A percentile compares a stretch with the other conserved stretches of the same genome.
These are phyloP conservation scores for Abrostola tripartita DNA, from an alignment of 2,888 invertebrate genomes.

Conservation along the genomic window DNA sequence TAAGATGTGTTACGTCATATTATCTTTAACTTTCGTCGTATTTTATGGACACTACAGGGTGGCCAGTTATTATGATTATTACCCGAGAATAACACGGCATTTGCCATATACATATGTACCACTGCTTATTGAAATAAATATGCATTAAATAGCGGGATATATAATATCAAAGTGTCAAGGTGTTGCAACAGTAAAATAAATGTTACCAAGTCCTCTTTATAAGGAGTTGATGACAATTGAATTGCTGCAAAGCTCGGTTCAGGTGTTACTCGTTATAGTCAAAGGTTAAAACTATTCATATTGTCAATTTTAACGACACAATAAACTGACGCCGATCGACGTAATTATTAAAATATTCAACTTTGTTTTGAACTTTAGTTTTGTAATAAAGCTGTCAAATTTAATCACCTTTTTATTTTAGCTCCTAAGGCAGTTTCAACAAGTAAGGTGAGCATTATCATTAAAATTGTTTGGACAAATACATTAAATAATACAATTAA, in stretches of 20 bases:
- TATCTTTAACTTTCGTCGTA: not conserved
- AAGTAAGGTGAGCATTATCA: too few relatives aligned
- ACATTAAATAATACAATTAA: not conserved
- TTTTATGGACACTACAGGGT: not conserved
- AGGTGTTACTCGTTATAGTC: slow-evolving; percentile 37
- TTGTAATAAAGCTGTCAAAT: slow-evolving; percentile 5
- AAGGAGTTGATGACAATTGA: slow-evolving; percentile 40
- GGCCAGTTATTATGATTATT: not conserved
- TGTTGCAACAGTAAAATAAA: slow-evolving; percentile 11
- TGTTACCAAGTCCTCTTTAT: slow-evolving; percentile 22
- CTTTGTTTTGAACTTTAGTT: slow-evolving; percentile 32
- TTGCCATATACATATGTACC: not conserved
- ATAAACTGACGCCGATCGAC: slow-evolving; percentile 44
- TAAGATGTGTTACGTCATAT: not conserved
- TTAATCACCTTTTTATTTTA: too few relatives aligned
- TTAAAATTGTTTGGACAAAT: too few relatives aligned
- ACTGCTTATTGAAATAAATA: slow-evolving; percentile 3
- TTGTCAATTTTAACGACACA: slow-evolving; percentile 45
- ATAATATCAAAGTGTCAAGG: slow-evolving; percentile 5
- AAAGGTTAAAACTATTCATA: slow-evolving; percentile 49
- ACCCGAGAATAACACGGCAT: not conserved
- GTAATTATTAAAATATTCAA: slow-evolving; percentile 29
- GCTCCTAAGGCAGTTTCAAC: too few relatives aligned
- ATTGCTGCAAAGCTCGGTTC: slow-evolving; percentile 24
- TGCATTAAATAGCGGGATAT: slow-evolving; percentile 3